These are phyloP conservation scores for Thysanoteuthis rhombus DNA, from an alignment of 2,888 invertebrate genomes.

Conservation along the genomic window DNA sequence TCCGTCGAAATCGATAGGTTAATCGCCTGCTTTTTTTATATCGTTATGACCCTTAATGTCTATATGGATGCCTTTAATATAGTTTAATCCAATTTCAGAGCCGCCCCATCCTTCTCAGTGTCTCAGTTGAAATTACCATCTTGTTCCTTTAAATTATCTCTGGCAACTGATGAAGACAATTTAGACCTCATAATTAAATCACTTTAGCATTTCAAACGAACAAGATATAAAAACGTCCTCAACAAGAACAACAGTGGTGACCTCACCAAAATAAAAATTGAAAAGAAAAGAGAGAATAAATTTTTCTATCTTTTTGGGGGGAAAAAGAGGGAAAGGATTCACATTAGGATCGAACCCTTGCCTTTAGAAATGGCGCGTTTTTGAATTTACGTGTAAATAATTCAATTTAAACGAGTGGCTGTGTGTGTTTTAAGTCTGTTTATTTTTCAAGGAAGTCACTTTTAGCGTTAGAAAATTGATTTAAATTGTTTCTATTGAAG, in stretches of 20 bases:
- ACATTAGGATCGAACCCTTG: neutral
- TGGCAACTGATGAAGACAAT: neutral
- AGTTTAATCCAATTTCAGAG: neutral
- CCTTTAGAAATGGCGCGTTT: neutral
- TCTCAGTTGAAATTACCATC: neutral
- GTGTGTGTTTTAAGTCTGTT: neutral
- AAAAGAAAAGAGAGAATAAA: neutral
- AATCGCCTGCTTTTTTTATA: neutral
- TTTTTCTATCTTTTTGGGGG: neutral
- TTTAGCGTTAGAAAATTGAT: neutral
- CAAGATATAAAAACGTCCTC: neutral
- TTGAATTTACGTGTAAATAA: neutral
- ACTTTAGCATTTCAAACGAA: neutral
- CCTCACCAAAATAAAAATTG: neutral
- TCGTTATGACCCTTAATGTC: neutral
- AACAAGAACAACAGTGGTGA: neutral
- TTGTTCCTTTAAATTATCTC: neutral
- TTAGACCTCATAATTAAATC: neutral
- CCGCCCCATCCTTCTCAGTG: neutral
- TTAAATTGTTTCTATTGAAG: neutral
- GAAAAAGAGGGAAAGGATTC: neutral
- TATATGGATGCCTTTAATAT: neutral
- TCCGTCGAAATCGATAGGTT: neutral
- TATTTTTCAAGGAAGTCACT: neutral
- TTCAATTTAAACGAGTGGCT: conserved; percentile 12